phyloP scores from a whole-genome alignment of 1,140 invertebrate species.

The Chironomus tepperi region DNA sequence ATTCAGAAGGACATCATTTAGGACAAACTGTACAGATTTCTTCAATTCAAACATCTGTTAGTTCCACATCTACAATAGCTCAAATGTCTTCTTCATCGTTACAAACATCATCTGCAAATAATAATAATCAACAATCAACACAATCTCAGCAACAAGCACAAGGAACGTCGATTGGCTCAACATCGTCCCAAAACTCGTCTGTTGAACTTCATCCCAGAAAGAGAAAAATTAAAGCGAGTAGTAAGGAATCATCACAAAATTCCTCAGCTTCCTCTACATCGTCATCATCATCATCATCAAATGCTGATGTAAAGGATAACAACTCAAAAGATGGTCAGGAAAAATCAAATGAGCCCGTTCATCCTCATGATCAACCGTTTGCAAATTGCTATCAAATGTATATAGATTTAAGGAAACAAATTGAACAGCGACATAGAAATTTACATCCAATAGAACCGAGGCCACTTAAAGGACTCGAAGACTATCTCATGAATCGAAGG shows the following conservation, averaged over 20 bases:
- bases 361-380: constrained; percentile 66
- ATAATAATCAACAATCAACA: constrained; percentile 25
- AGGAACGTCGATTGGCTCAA: constrained; percentile 30
- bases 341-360: constrained; percentile 29
- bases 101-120: not conserved
- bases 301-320: constrained; percentile 30
- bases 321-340: constrained; percentile 29
- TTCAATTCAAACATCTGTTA: not conserved
- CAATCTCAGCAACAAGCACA: constrained; percentile 23
- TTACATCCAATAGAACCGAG: constrained; percentile 86
- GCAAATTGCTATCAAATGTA: constrained; percentile 89
- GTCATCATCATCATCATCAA: constrained; percentile 37
- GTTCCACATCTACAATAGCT: not conserved
- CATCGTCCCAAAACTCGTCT: constrained; percentile 37
- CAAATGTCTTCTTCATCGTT: not conserved
- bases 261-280: constrained; percentile 33
- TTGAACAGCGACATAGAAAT: constrained; percentile 70
- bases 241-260: constrained; percentile 41
- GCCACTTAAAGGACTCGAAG: constrained; percentile 90
- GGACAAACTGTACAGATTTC: not conserved
- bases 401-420: constrained; percentile 87
- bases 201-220: constrained; percentile 81
- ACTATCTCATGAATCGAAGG: constrained; percentile 89
- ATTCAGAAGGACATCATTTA: constrained; percentile 25
- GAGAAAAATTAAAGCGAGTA: constrained; percentile 75